phyloP scores from a whole-genome alignment of 1,140 invertebrate species.

The Monomorium pharaonis region DNA sequence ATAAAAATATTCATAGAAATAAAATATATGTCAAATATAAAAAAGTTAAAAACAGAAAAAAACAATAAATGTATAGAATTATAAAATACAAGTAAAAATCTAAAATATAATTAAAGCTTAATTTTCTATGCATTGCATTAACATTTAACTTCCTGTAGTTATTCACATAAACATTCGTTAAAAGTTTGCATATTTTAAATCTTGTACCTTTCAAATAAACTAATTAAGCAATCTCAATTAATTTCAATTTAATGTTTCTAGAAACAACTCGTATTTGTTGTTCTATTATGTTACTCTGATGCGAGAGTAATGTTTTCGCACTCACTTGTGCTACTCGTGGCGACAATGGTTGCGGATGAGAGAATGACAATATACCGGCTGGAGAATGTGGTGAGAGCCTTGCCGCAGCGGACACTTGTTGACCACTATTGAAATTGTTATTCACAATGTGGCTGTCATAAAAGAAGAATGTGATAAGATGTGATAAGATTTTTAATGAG shows the following conservation, averaged over 20 bases:
- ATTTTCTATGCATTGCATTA: neutral
- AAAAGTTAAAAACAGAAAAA: slow-evolving; percentile 2
- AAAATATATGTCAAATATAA: neutral
- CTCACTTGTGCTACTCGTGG: slow-evolving; percentile 83
- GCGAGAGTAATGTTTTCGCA: slow-evolving; percentile 30
- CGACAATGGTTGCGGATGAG: slow-evolving; percentile 83
- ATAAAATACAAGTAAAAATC: slow-evolving; percentile 16
- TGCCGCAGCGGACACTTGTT: slow-evolving; percentile 81
- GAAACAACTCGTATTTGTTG: neutral
- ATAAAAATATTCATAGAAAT: slow-evolving; percentile 35
- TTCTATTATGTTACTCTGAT: neutral
- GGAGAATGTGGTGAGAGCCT: slow-evolving; percentile 84
- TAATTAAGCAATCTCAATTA: neutral
- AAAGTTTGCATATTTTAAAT: neutral
- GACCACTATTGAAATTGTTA: slow-evolving; percentile 83
- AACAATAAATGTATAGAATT: slow-evolving; percentile 3
- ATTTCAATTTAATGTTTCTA: slow-evolving; percentile 3
- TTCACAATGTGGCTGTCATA: slow-evolving; percentile 81
- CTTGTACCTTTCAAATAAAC: neutral
- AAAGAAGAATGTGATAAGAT: neutral
- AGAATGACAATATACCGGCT: slow-evolving; percentile 81
- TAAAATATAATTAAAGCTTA: neutral
- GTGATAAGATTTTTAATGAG: neutral
- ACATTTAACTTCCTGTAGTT: neutral
- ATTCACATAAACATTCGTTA: neutral